phyloP scores from a whole-genome alignment of 2,113 vertebrate species.

The Barnardius zonarius region DNA sequence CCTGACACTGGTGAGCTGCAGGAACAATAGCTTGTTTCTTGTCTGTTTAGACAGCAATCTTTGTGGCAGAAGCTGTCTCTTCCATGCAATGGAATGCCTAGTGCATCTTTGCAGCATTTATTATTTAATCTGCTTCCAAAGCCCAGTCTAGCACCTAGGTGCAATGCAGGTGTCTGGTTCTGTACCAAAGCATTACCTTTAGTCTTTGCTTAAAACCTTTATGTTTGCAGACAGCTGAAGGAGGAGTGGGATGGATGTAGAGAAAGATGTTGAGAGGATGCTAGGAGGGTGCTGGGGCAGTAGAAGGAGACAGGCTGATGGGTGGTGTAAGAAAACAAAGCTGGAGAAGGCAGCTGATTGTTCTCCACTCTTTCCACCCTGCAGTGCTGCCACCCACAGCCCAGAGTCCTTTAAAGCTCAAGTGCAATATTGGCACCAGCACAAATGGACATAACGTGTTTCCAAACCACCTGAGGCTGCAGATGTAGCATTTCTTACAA shows the following conservation, averaged over 20 bases:
- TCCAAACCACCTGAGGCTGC: neutral
- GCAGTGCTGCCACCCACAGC: neutral
- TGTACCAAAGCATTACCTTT: neutral
- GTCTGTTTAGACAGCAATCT: slow-evolving; percentile 9
- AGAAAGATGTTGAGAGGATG: neutral
- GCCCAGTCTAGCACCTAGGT: neutral
- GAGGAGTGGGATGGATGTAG: neutral
- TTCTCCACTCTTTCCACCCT: neutral
- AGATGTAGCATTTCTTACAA: neutral
- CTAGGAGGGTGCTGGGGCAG: neutral
- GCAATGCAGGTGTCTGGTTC: neutral
- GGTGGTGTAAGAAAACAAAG: neutral
- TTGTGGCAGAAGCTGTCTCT: neutral
- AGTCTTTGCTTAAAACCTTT: neutral
- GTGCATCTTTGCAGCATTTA: neutral
- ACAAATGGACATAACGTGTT: neutral
- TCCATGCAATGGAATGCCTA: neutral
- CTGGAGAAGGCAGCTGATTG: neutral
- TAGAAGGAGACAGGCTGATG: neutral
- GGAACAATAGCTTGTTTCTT: slow-evolving; percentile 56
- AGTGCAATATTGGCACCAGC: neutral
- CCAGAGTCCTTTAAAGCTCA: neutral
- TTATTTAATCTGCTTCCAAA: neutral
- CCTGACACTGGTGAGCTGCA: slow-evolving; percentile 28
- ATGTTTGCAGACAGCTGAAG: neutral